These are phyloP conservation scores for Phaethon lepturus DNA, from an alignment of 2,113 vertebrate species.

Conservation along the genomic window DNA sequence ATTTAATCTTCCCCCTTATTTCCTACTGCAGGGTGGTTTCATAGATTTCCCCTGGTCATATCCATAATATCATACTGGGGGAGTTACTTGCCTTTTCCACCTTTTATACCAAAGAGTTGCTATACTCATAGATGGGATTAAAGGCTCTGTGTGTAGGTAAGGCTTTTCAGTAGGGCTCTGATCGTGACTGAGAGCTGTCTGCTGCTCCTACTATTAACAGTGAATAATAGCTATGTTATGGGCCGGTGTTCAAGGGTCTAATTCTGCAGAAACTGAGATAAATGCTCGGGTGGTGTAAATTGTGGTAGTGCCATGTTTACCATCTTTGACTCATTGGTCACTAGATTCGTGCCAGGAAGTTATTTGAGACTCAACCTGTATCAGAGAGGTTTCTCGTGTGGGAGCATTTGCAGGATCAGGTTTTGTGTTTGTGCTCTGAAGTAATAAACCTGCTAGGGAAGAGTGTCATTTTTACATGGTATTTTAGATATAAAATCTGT, in stretches of 20 bases:
- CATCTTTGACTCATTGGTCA: background rate
- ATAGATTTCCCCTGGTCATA: background rate
- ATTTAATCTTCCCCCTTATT: background rate
- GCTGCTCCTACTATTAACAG: background rate
- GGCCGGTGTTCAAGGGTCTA: background rate
- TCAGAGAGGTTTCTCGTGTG: background rate
- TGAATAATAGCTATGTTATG: background rate
- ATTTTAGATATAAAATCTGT: slow-evolving; percentile 59
- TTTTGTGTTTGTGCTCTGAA: slow-evolving; percentile 18
- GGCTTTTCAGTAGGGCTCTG: background rate
- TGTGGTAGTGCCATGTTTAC: background rate
- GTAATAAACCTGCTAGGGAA: slow-evolving; percentile 18
- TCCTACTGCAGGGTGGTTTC: background rate
- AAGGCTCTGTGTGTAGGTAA: background rate
- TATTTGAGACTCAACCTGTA: background rate
- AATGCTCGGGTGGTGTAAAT: background rate
- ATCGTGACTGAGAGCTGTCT: background rate
- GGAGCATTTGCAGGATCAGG: background rate
- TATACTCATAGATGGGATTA: background rate
- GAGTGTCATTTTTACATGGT: slow-evolving; percentile 22
- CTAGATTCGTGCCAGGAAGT: background rate
- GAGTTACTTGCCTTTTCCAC: background rate
- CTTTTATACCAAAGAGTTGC: background rate
- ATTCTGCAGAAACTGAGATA: background rate
- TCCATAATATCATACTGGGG: background rate